Conservation (phyloP, 2,888 invertebrate species). For the Endotricha flammealis region DNA sequence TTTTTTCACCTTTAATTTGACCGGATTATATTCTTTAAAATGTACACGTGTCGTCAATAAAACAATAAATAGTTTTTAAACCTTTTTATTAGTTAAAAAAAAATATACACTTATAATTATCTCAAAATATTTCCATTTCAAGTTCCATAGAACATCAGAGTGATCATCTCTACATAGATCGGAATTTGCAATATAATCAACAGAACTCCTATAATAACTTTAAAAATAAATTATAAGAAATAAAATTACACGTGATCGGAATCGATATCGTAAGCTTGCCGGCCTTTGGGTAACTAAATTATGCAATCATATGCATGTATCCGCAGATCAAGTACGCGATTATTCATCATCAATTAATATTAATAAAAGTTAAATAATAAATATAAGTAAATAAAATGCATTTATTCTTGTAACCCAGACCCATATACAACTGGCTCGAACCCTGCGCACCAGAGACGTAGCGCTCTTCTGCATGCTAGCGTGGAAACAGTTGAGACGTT, state of each 20-base stretch:
- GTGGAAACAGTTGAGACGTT: too few relatives aligned
- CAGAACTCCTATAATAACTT: conserved; percentile 16
- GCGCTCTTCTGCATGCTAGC: too few relatives aligned
- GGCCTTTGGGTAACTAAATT: too few relatives aligned
- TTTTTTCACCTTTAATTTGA: too few relatives aligned
- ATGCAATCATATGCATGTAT: too few relatives aligned
- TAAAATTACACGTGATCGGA: conserved; percentile 11
- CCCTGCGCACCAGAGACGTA: too few relatives aligned
- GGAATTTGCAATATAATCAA: conserved; percentile 38
- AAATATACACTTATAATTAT: conserved; percentile 57
- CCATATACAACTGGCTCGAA: too few relatives aligned
- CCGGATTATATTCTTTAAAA: too few relatives aligned
- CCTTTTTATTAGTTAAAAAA: conserved; percentile 51
- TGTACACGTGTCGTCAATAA: too few relatives aligned
- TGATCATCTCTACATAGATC: conserved; percentile 46
- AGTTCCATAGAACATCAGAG: conserved; percentile 27
- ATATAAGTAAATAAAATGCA: not conserved
- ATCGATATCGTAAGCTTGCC: not conserved
- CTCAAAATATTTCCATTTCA: conserved; percentile 48
- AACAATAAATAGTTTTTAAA: too few relatives aligned
- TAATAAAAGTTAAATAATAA: not conserved
- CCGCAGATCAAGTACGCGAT: conserved; percentile 9
- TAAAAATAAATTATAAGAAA: conserved; percentile 26
- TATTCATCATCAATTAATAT: not conserved
- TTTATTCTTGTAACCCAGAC: too few relatives aligned